Percentiles rank a stretch among this genome's conserved stretches.
Evolutionary conservation across 1,140 invertebrate genomes (phyloP).

Genomic region (Apis mellifera): Amel_HAv3.1 CM009932.2:11736501-11737000

Average conservation of each 20-base stretch:
- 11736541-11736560: constrained; percentile 36
- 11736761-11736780: constrained; percentile 90
- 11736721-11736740: constrained; percentile 83
- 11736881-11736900: no score
- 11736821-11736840: constrained; percentile 94
- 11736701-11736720: not conserved
- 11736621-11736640: not conserved
- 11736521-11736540: constrained; percentile 25
- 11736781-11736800: constrained; percentile 90
- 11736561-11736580: constrained; percentile 5
- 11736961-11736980: not conserved
- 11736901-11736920: no score
- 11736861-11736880: constrained; percentile 84
- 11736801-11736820: constrained; percentile 91
- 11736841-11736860: constrained; percentile 92
- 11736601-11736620: constrained; percentile 21
- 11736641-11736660: not conserved
- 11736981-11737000: not conserved
- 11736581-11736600: constrained; percentile 54
- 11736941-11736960: not conserved
- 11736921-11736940: no score
- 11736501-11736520: constrained; percentile 63
- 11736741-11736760: constrained; percentile 92
- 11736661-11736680: no score
- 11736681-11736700: constrained; percentile 4